Base-by-base conservation (phyloP, 2,113 vertebrate genomes). In the Acanthochromis polyacanthus region DNA sequence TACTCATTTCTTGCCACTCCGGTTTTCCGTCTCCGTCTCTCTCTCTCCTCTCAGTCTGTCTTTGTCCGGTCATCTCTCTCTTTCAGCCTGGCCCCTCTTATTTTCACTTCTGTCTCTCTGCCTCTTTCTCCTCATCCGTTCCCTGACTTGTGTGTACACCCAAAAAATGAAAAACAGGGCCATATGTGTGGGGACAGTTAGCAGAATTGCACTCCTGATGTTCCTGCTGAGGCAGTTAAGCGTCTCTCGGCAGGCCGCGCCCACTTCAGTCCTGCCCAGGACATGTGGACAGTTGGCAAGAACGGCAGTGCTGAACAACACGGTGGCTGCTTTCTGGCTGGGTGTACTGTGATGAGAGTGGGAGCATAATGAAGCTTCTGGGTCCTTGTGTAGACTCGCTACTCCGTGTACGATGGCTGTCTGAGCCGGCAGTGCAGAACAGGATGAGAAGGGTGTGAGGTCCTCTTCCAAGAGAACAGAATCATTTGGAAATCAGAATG, bases 341-440 rank as follows among this genome's bases (percentile, higher is more conserved):
- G 25, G 36, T 51, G 56, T 59, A 40, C 79, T 56, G 69, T 40
- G 78, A 84, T 75, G 81, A 74, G 72, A 85, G 71, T 40, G 81
- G 63, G 71, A 68, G 76, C 32, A 61, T 90, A 89, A 92, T 89
- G 88, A 87, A 87, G 82, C 90, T 82, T 67, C 80, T 82, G 83
- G 87, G 83, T 89, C 78, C 83, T 84, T 83, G 75, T 87, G 74
- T 86, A 67, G 80, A 69, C 66, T 72, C 12, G 45, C 74, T 78
- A 45, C 75, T 40, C 22, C 12, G 16, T 87, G 82, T 63, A 84
- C 71, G 71, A 80, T 68, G 79, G 66, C 71, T 70, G 68, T 74
- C 46, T 58, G 66, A 58, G 68, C 48, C 71, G 63, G 57, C 50
- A 67, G 75, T 61, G 68, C 78, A 56, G 63, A 88, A 77, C 74